Base-by-base conservation (phyloP, 2,113 vertebrate genomes). In the Perca flavescens region DNA sequence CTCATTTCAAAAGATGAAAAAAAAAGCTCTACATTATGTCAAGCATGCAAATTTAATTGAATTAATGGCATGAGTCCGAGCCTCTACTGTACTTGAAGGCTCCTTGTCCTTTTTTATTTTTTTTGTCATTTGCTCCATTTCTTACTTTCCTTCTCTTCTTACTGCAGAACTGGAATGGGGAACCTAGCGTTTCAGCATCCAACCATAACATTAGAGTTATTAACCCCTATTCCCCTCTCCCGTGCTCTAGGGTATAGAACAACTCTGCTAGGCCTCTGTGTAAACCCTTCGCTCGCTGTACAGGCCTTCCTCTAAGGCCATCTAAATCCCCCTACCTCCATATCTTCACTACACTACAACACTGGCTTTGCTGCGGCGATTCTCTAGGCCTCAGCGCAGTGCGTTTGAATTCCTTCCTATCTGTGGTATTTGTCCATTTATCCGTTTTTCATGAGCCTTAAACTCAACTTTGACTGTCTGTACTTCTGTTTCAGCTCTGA, bases 41-140 rank as follows among this genome's bases (percentile, higher is more conserved):
- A 97, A 95, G 93, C 93, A 88, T 95, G 96, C 93, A 95, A 87
- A 96, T 96, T 91, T 96, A 97, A 97, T 96, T 97, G 96, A 97
- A 96, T 96, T 97, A 97, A 97, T 97, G 96, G 95, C 89, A 87
- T 77, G 87, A 89, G 89, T 90, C 86, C 84, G 49, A 94, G 95
- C 93, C 95, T 96, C 91, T 94, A 95, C 95, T 96, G 94, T 94
- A 96, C 91, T 94, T 79, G 91, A 93, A 94, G 96, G 94, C 93
- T 96, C 92, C 92, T 92, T 96, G 77, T 91, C 81, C 81, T 86
- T 92, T 34, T 34, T 72, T 76, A 14, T 67, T 60, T n/a, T 67
- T 60, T 79, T 88, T 83, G 52, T 75, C 68, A 43, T 77, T 77
- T 31, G 53, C 80, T 88, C 58, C 21, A 58, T n/a, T 67, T 69